A percentile compares a stretch with the other conserved stretches of the same genome.
phyloP scores from a whole-genome alignment of 2,888 invertebrate genomes.

The Cantharis flavilabris region DNA sequence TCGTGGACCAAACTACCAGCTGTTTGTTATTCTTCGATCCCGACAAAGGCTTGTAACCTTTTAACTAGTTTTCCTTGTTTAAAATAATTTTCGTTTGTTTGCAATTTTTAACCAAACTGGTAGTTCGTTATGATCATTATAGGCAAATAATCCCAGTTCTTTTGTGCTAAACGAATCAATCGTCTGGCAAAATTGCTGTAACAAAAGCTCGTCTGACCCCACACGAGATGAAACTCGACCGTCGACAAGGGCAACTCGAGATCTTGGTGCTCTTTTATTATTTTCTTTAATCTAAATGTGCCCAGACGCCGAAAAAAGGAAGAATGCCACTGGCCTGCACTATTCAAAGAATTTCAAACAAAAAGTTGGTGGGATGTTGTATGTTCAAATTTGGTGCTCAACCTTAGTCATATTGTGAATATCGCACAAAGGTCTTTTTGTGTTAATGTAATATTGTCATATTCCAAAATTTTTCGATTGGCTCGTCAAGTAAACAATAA shows the following conservation, averaged over 20 bases:
- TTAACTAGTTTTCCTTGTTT: not conserved
- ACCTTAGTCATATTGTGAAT: not conserved
- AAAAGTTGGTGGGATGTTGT: constrained; percentile 19
- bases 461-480: not conserved
- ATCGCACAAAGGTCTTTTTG: not conserved
- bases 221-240: constrained; percentile 37
- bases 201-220: constrained; percentile 38
- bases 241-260: constrained; percentile 33
- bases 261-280: constrained; percentile 36
- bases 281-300: constrained; percentile 23
- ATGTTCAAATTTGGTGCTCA: constrained; percentile 17
- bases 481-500: not conserved
- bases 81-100: not conserved
- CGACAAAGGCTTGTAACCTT: not conserved
- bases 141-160: constrained; percentile 27
- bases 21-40: constrained; percentile 11
- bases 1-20: constrained; percentile 24
- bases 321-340: constrained; percentile 20
- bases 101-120: constrained; percentile 10
- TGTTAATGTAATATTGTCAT: not conserved
- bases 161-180: constrained; percentile 34
- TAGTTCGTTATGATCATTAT: constrained; percentile 24
- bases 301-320: constrained; percentile 37
- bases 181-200: constrained; percentile 39
- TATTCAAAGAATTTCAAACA: constrained; percentile 27